Percentiles rank a stretch among this genome's conserved stretches.
Evolutionary conservation across 2,888 invertebrate genomes (phyloP).

Genomic region (Eucera pruinosa): DNA sequence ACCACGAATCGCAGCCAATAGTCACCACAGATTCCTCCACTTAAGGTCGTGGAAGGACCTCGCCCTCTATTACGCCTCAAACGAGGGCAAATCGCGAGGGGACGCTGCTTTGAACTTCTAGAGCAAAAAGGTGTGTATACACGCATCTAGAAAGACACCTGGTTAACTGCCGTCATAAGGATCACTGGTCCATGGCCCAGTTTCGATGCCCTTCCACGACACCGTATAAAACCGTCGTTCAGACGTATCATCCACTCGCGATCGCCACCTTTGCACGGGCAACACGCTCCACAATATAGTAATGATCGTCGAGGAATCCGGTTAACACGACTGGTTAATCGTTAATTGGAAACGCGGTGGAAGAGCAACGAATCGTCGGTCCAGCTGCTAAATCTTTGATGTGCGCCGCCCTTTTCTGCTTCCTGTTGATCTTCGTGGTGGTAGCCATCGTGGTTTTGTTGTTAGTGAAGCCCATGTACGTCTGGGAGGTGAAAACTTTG

Average conservation of each 20-base stretch:
- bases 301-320: not conserved
- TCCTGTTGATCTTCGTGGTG: conserved; percentile 70
- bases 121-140: not conserved
- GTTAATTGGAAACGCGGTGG: conserved; percentile 34
- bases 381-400: conserved; percentile 36
- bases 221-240: conserved; percentile 77
- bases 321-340: not conserved
- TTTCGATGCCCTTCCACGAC: conserved; percentile 79
- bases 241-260: conserved; percentile 72
- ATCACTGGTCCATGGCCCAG: conserved; percentile 82
- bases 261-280: conserved; percentile 58
- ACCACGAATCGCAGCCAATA: not conserved
- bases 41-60: conserved; percentile 65
- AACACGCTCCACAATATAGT: too few relatives aligned
- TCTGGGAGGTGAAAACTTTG: conserved; percentile 69
- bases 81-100: conserved; percentile 62
- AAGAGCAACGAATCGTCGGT: conserved; percentile 16
- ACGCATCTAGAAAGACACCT: conserved; percentile 58
- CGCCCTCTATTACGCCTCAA: conserved; percentile 71
- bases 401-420: conserved; percentile 44
- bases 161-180: conserved; percentile 54
- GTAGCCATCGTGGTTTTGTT: conserved; percentile 70
- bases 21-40: conserved; percentile 25
- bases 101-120: conserved; percentile 26
- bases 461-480: conserved; percentile 74